Conservation (phyloP, 2,797 vertebrate species). For the Pangasius krempfi region DNA sequence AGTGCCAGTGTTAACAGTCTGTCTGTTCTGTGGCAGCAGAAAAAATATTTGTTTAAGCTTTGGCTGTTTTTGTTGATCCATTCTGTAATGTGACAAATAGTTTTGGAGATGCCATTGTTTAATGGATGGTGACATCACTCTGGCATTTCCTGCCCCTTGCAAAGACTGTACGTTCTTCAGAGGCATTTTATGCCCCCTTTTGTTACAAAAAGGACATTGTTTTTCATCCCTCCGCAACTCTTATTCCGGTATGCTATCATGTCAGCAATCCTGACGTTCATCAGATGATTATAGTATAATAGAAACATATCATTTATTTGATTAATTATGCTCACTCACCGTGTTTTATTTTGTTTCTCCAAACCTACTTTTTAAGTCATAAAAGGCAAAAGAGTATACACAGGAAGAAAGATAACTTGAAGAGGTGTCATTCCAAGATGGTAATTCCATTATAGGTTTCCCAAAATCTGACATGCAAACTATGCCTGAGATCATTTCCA, state of each 20-base stretch:
- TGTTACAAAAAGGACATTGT: constrained; percentile 28
- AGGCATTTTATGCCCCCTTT: constrained; percentile 56
- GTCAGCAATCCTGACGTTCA: background rate
- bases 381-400: background rate
- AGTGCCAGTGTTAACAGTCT: constrained; percentile 8
- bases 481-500: constrained; percentile 5
- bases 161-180: constrained; percentile 48
- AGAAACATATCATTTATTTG: background rate
- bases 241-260: background rate
- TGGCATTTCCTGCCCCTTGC: constrained; percentile 62
- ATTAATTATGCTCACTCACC: background rate
- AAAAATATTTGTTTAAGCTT: constrained; percentile 68
- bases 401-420: background rate
- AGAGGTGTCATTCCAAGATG: background rate
- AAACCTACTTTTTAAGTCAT: background rate
- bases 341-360: background rate
- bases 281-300: background rate
- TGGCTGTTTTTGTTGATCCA: constrained; percentile 33
- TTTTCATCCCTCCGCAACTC: constrained; percentile 19
- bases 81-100: constrained; percentile 60
- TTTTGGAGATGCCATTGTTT: constrained; percentile 62
- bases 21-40: constrained; percentile 43
- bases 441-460: constrained; percentile 15
- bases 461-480: background rate
- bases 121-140: constrained; percentile 59